Evolutionary conservation across 23 tunicate genomes (phyloP).

Genomic region (Halocynthia roretzi): DNA sequence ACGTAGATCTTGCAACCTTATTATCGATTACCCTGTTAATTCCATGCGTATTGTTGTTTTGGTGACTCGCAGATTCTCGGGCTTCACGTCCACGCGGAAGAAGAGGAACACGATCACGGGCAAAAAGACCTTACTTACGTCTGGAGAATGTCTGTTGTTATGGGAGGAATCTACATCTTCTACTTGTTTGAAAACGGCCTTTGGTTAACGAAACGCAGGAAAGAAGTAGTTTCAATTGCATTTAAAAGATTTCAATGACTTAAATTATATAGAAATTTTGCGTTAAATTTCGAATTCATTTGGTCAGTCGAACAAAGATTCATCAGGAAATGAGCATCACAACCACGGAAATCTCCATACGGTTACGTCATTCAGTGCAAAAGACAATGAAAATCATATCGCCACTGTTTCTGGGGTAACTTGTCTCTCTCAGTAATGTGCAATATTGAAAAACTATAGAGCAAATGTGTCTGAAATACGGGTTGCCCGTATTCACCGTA

Average conservation of each 20-base stretch:
- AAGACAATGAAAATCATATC: too few relatives aligned
- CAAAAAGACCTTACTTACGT: slow-evolving; percentile 25
- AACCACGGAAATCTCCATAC: too few relatives aligned
- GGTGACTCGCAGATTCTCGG: slow-evolving; percentile 16
- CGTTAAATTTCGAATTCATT: background rate
- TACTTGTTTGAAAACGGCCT: slow-evolving; percentile 51
- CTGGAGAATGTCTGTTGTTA: slow-evolving; percentile 56
- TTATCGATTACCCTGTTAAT: background rate
- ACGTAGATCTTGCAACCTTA: background rate
- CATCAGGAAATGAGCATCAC: too few relatives aligned
- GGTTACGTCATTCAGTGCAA: too few relatives aligned
- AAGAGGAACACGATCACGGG: slow-evolving; percentile 19
- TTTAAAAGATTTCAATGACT: background rate
- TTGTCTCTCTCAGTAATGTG: too few relatives aligned
- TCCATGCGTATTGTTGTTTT: too few relatives aligned
- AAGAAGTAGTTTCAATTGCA: background rate
- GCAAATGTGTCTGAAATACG: too few relatives aligned
- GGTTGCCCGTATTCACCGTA: background rate
- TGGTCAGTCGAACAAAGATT: background rate
- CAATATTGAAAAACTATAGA: too few relatives aligned
- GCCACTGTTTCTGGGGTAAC: too few relatives aligned
- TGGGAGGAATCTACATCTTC: slow-evolving; percentile 53
- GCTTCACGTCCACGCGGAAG: slow-evolving; percentile 5
- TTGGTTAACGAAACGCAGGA: slow-evolving; percentile 5
- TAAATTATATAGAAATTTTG: background rate